A percentile compares a stretch with the other conserved stretches of the same genome.
Conservation (phyloP, 37 sponge, comb jelly and placozoan genomes). For the Beroe ovata region DNA sequence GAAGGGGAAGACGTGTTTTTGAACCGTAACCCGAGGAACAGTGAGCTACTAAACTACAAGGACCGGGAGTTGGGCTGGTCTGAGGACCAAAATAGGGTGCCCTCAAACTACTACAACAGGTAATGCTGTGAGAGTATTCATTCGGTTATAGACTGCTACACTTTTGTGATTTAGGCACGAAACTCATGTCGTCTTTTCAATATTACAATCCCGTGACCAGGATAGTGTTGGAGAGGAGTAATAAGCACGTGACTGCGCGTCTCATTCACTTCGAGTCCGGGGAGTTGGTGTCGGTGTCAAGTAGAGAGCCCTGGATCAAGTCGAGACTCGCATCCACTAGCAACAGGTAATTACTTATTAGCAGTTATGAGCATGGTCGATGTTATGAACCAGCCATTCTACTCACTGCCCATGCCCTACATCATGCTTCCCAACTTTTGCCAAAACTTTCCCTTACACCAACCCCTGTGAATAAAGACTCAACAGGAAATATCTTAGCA, state of each 20-base stretch:
- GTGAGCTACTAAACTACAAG: conserved; percentile 43
- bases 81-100: not conserved
- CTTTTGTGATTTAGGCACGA: no score
- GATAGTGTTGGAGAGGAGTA: conserved; percentile 34
- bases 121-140: no score
- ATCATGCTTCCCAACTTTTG: no score
- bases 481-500: no score
- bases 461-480: no score
- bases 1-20: conserved; percentile 9
- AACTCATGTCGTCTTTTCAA: no score
- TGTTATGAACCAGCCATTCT: no score
- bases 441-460: no score
- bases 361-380: no score
- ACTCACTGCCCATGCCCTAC: no score
- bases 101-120: conserved; percentile 49
- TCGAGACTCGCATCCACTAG: conserved; percentile 12
- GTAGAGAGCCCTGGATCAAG: conserved; percentile 27
- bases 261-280: conserved; percentile 56
- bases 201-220: not conserved
- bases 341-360: conserved; percentile 63
- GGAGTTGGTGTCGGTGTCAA: conserved; percentile 25
- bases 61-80: conserved; percentile 52
- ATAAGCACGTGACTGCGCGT: conserved; percentile 51
- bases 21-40: conserved; percentile 62
- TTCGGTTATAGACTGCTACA: no score